Conservation (phyloP, 2,797 vertebrate genomes). For the Thunnus albacares region DNA sequence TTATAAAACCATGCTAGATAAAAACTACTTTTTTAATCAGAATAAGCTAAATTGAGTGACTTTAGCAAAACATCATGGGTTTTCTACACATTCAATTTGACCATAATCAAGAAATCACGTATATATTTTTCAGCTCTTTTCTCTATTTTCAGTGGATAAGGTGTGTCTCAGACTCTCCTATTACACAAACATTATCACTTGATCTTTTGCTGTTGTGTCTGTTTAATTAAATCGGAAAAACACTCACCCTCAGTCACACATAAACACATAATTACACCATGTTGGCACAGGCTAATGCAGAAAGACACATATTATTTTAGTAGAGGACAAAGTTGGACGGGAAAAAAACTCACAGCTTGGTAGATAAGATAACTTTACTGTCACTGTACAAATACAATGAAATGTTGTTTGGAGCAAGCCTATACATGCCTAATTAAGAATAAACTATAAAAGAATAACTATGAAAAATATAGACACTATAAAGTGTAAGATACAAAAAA, state of each 20-base stretch:
- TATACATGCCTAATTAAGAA: no score
- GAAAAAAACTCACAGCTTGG: background rate
- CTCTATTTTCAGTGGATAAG: background rate
- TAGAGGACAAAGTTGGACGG: background rate
- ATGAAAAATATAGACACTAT: no score
- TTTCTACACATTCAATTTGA: background rate
- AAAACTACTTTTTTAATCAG: no score
- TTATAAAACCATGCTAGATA: no score
- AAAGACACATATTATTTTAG: background rate
- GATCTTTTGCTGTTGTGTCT: background rate
- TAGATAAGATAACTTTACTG: no score
- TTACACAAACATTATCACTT: background rate
- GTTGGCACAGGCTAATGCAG: background rate
- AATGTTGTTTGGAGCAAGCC: no score
- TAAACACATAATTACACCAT: no score
- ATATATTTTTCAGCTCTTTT: background rate
- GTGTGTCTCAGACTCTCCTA: background rate
- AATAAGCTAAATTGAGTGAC: background rate
- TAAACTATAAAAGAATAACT: no score
- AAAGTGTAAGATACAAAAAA: no score
- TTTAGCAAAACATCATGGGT: background rate
- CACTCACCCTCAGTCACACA: background rate
- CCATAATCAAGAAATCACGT: background rate
- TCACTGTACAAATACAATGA: no score
- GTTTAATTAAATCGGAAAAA: background rate